Evolutionary conservation across 1,140 invertebrate genomes (phyloP), one percentile per base, ranked within the genome.

Genomic region (Halictus rubicundus): DNA sequence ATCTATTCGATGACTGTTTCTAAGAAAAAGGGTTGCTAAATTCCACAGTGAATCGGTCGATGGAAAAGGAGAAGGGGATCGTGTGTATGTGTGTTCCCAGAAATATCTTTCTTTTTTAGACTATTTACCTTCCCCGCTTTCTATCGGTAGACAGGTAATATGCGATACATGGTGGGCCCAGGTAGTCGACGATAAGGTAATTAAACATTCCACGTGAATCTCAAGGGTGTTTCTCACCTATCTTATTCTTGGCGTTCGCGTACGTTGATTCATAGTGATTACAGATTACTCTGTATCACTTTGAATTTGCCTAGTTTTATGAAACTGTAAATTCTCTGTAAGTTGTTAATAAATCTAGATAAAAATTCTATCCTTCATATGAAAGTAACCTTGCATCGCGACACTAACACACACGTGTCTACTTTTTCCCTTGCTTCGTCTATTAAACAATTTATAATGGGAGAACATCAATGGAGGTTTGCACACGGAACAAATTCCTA

Each of bases 141-240:
- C 61, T 68, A 78, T 81, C 65, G 61, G 79, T 46, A 52, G 59
- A 76, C 60, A 42, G 25, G 75, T 75, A 87, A 80, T 78, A 68
- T 78, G 64, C 32, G 68, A 74, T 77, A 73, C 66, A 37, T 9
- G 27, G 37, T 64, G 60, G 16, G 21, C 63, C 42, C 68, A 68
- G 60, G 59, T 76, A 78, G 68, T 77, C 76, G 49, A 73, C 78
- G 85, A 85, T 86, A 86, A 85, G 73, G 39, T 73, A 46, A 82
- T 82, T 77, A 84, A 85, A 85, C 68, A 83, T 27, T 81, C 32
- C 52, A 7, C 12, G n/a, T 16, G 68, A 80, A 76, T 84, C 76
- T 73, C 6, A 39, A 23, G 37, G 25, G 10, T 80, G 76, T 49
- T 66, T 54, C 46, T 72, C 65, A 78, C n/a, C 54, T 69, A 75